Conservation (phyloP, 1,140 invertebrate genomes). For the Zaprionus camerounensis region DNA sequence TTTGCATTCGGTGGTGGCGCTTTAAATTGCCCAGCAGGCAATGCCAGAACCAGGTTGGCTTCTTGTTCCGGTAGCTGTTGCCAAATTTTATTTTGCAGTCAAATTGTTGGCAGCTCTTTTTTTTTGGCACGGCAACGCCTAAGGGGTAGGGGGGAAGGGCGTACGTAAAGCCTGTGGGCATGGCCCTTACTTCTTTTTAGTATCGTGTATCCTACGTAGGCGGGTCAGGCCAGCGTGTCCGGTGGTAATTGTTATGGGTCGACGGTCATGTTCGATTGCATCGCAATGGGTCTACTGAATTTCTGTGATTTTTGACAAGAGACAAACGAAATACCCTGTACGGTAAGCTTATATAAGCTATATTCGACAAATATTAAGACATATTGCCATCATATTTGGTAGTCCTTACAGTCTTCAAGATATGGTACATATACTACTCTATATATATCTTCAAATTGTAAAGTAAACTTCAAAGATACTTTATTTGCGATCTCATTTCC, state of each 20-base stretch:
- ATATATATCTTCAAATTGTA: too few species aligned
- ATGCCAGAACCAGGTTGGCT: slow-evolving; percentile 50
- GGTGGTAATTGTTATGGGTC: slow-evolving; percentile 40
- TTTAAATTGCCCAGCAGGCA: slow-evolving; percentile 27
- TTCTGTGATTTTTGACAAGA: slow-evolving; percentile 17
- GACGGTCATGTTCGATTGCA: slow-evolving; percentile 24
- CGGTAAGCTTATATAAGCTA: too few species aligned
- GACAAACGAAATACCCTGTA: not conserved
- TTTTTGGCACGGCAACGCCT: slow-evolving; percentile 23
- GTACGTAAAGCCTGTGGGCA: not conserved
- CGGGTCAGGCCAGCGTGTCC: slow-evolving; percentile 6
- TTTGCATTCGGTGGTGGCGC: slow-evolving; percentile 13
- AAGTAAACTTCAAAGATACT: too few species aligned
- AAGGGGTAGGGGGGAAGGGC: not conserved
- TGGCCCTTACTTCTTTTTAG: not conserved
- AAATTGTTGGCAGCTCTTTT: slow-evolving; percentile 72
- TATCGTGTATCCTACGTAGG: slow-evolving; percentile 12
- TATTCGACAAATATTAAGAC: too few species aligned
- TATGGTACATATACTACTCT: too few species aligned
- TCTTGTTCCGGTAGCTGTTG: slow-evolving; percentile 46
- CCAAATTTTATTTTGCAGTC: slow-evolving; percentile 81
- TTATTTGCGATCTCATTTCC: too few species aligned
- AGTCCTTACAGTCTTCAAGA: too few species aligned
- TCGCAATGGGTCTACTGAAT: slow-evolving; percentile 21
- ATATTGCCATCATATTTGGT: too few species aligned